Base-by-base conservation (phyloP, 1,140 invertebrate genomes). In the Tetragonula clypearis region DNA sequence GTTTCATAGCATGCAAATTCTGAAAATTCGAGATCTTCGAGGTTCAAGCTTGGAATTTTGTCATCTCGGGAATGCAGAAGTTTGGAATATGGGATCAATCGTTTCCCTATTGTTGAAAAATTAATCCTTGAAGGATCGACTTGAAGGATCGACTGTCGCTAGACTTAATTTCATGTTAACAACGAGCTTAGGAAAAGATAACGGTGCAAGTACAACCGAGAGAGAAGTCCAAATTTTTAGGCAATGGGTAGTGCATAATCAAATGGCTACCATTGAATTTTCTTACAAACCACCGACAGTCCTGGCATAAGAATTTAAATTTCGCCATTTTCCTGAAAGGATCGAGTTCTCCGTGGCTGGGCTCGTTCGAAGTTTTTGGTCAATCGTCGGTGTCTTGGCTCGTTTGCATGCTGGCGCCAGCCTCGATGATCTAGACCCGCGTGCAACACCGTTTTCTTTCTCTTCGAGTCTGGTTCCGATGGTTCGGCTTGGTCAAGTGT, bases 381-480 rank as follows among this genome's bases (percentile, higher is more conserved):
- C 56, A 41, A 56, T 49, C 41, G 41, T 49, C 41, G 41, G 41
- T 9, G 41, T 73, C 79, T 56, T 77, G 83, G 56, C 77, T 90
- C 86, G 78, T 90, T 90, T 89, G 82, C 88, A 83, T 85, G 83
- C 86, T 60, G 89, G 78, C 83, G 89, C 88, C 89, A 74, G 30
- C 74, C 30, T 30, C 19, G 73, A 86, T 86, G 88, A 87, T 89
- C 79, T 80, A 79, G 85, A 72, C 81, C 73, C 41, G 41, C 15
- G 66, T 23, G n/a, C 68, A 55, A 55, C 49, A 71, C 66, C 58
- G 81, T 84, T 68, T 76, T 53, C 85, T 60, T 66, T 23, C 58
- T 79, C 35, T 65, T 82, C 65, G 71, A n/a, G 30, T 79, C 75
- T 53, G 21, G 19, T 65, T n/a, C 55, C 58, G 23, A 77, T 74